Evolutionary conservation across 1,140 invertebrate genomes (phyloP), one percentile per base, ranked within the genome.

Genomic region (Brachionus calyciflorus): DNA sequence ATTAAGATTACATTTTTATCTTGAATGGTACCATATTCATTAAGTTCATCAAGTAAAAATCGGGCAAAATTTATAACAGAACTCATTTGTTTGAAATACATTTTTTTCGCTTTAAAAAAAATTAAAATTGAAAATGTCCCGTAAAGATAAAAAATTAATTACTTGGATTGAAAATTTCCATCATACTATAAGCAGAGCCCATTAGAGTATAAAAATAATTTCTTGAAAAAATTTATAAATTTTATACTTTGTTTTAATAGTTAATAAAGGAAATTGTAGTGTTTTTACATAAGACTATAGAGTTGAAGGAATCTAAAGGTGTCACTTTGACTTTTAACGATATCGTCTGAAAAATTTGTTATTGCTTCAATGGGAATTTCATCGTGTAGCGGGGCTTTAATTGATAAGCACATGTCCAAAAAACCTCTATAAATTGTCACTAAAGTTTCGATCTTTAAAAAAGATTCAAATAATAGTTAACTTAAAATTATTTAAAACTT

Each of bases 41-140:
- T 65, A 37, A 65, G 28, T 65, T 65, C 60, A 24, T 65, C 40
- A 24, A 44, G 44, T 24, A 44, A 44, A 65, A 65, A 46, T 65
- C 41, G 41, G 17, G 60, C 60, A 65, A 65, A 65, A 44, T 46
- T 65, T 17, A 65, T 46, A 9, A 65, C 14, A 5, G 14, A 44
- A 28, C 60, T 65, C 6, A 65, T 26, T 24, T 65, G 60, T 40
- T 65, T 65, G 17, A 26, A 65, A 44, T 30, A 65, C 40, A 65
- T 19, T n/a, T 65, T 65, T 24, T 40, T 65, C 9, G 19, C 60
- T 65, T 12, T 7, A 10, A 33, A 33, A 60, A 30, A 60, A 60
- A n/a, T 30, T 33, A 4, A 60, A 37, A 17, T n/a, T n/a, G n/a
- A 37, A n/a, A 37, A 37, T 37, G n/a, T n/a, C 4, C 17, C 33